phyloP scores from a whole-genome alignment of 2,797 vertebrate species.

The Acanthopagrus latus region DNA sequence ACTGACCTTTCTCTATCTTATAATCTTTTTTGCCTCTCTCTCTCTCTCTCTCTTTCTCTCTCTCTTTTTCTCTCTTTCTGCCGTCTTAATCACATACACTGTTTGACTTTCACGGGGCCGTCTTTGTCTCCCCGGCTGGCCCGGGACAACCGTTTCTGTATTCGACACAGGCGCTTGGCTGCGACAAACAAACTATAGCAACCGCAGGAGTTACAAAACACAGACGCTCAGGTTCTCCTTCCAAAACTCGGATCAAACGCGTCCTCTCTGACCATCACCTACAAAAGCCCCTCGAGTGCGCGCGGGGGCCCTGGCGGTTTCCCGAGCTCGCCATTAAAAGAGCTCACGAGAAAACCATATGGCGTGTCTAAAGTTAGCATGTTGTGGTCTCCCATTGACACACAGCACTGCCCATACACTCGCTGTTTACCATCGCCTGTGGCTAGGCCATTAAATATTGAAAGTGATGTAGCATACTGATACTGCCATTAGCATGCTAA shows the following conservation, averaged over 20 bases:
- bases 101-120: constrained; percentile 47
- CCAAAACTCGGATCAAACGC: constrained; percentile 51
- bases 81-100: constrained; percentile 30
- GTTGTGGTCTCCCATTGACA: constrained; percentile 79
- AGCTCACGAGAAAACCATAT: constrained; percentile 84
- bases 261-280: constrained; percentile 55
- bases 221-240: constrained; percentile 46
- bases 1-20: constrained; percentile 37
- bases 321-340: constrained; percentile 70
- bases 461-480: constrained; percentile 80
- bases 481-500: constrained; percentile 77
- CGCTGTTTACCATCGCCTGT: constrained; percentile 77
- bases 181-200: constrained; percentile 67
- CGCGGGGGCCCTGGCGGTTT: constrained; percentile 59
- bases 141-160: constrained; percentile 64
- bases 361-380: constrained; percentile 80
- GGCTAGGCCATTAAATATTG: constrained; percentile 79
- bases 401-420: constrained; percentile 66
- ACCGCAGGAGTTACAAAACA: constrained; percentile 58
- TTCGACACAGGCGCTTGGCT: constrained; percentile 65
- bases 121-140: constrained; percentile 58
- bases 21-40: constrained; percentile 37
- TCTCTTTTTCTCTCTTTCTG: constrained; percentile 26
- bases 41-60: constrained; percentile 26
- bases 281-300: constrained; percentile 49